Evolutionary conservation across 2,888 invertebrate genomes (phyloP), one percentile per base, ranked within the genome.

Genomic region (Helicoverpa assulta): DNA sequence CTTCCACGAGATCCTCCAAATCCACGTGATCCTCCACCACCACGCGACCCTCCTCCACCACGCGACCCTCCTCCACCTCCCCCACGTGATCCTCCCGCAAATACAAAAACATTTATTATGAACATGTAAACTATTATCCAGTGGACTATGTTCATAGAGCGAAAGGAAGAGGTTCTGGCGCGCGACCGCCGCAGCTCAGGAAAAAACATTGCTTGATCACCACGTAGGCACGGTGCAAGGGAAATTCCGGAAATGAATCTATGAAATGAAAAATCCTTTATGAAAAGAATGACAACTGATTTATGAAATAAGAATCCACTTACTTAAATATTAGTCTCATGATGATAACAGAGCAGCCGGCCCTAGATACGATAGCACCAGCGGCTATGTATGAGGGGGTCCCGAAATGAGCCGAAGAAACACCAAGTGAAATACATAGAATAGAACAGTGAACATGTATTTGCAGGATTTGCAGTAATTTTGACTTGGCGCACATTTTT

Each of bases 191-290:
- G 89, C 67, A 79, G 78, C 80, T 74, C 82, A 81, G 87, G 89
- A 86, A 85, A 85, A 80, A 81, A 87, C 89, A 86, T 86, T 84
- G 89, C 87, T 86, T 86, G 92, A 89, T 92, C 89, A 88, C 88
- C 85, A 78, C 84, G 87, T 85, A 92, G 92, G 89, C 92, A 84
- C 80, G 94, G 93, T 95, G 95, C 94, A 95, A 83, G 65, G 76
- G 62, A 81, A 78, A 73, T 47, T 58, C 62, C 69, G 52, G 47
- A 33, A 55, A 60, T 40, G 51, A 65, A 66, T 58, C 8, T 63
- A 18, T 52, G 21, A 58, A 50, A 51, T 18, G 2, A 58, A 75
- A 69, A 61, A 12, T 56, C 5, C 19, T 37, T n/a, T 62, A 47
- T 47, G 47, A n/a, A 47, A 10, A n/a, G 0, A 16, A 47, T 47